Base-by-base conservation (phyloP, 1,140 invertebrate genomes). In the Drosophila novamexicana region DNA sequence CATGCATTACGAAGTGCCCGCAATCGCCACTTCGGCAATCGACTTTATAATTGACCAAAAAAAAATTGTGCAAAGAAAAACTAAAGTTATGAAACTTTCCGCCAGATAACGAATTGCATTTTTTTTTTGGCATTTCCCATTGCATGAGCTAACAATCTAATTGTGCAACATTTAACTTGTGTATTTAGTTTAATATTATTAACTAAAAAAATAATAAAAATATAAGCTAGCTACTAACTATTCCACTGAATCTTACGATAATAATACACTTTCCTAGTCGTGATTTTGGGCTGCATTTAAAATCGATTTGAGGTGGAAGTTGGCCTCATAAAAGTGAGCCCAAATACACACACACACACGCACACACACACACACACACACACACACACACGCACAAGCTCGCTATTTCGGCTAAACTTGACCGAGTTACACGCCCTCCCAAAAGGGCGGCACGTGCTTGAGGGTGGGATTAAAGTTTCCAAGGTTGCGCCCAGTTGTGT, bases 31-130 rank as follows among this genome's bases (percentile, higher is more conserved):
- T 18, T 18, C 18, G 18, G 65, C 59, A 50, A 29, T 12, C 12
- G 39, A 50, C 74, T 78, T 81, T 75, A 65, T 84, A 84, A 85
- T 69, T 82, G 47, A 79, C 47, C 71, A 58, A 49, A 45, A 80
- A 52, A 80, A 80, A 71, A 63, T 45, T 45, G 42, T 14, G 42
- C 59, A 59, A 74, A 64, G 62, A 66, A 65, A 69, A 44, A 44
- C 53, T 32, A 57, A 64, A 57, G 34, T 85, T 85, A 86, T 44
- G 37, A 74, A 56, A 61, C 54, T 57, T 54, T 50, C 16, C 22
- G 61, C 34, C 36, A 49, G 29, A n/a, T 34, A 42, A 36, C 12
- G 4, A 53, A 49, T 12, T 12, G 37, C 18, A 12, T 40, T 10
- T 40, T 37, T 40, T 10, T 40, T 7, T 8, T 29, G 40, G 29